Conservation (phyloP, 2,888 invertebrate genomes). For the Digitonthophagus gazella region DNA sequence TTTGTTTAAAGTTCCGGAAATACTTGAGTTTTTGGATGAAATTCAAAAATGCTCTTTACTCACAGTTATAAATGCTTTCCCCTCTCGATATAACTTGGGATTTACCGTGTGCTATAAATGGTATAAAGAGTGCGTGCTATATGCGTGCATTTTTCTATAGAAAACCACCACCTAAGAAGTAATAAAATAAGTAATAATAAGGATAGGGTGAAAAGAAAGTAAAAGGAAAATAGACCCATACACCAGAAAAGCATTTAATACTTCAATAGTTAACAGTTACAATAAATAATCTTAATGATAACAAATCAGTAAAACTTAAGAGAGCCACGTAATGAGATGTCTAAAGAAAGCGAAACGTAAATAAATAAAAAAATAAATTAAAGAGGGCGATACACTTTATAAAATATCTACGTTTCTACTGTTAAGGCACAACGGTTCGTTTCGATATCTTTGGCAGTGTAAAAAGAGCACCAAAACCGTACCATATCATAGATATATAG, state of each 20-base stretch:
- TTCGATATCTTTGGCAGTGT: constrained; percentile 26
- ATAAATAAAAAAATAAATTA: constrained; percentile 22
- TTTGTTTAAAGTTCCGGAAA: background rate
- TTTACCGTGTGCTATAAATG: background rate
- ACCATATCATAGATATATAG: constrained; percentile 18
- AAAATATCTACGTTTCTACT: constrained; percentile 13
- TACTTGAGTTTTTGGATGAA: background rate
- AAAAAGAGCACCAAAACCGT: constrained; percentile 22
- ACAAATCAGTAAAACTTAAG: constrained; percentile 26
- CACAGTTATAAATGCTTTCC: background rate
- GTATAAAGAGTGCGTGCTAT: background rate
- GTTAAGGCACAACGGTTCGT: constrained; percentile 25
- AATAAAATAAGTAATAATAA: constrained; percentile 10
- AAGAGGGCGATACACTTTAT: constrained; percentile 1
- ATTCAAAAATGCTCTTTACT: background rate
- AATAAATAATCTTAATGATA: constrained; percentile 42
- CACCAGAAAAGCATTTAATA: constrained; percentile 46
- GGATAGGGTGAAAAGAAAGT: constrained; percentile 22
- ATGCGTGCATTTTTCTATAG: no score
- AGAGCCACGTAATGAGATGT: constrained; percentile 25
- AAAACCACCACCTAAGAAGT: constrained; percentile 19
- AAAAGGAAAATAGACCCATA: constrained; percentile 28
- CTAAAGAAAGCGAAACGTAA: constrained; percentile 23
- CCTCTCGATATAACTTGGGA: background rate
- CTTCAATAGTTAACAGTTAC: constrained; percentile 44